These are phyloP conservation scores for Heliconius hewitsoni DNA, from an alignment of 1,140 invertebrate genomes.

Conservation along the genomic window DNA sequence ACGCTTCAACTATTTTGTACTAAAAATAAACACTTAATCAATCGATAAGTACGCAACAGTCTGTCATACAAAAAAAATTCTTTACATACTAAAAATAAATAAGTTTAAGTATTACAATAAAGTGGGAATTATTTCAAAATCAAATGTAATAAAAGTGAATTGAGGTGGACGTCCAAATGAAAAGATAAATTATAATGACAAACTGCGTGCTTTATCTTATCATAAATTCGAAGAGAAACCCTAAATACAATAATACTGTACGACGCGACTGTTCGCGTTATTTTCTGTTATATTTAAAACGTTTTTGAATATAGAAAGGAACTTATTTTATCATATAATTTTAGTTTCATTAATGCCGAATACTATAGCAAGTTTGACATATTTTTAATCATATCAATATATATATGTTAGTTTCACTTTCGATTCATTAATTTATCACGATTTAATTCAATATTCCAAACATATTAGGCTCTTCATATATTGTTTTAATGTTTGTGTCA, in stretches of 20 bases:
- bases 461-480: background rate
- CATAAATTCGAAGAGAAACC: background rate
- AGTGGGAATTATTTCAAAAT: too few species aligned
- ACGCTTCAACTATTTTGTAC: background rate
- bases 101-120: too few species aligned
- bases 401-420: background rate
- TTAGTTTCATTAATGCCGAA: background rate
- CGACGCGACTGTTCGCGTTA: background rate
- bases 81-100: too few species aligned
- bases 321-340: background rate
- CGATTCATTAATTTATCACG: too few species aligned
- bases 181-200: background rate
- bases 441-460: background rate
- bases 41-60: conserved; percentile 1
- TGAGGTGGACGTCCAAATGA: background rate
- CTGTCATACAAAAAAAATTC: background rate
- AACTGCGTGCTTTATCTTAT: conserved; percentile 1
- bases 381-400: too few species aligned
- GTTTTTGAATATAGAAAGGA: background rate
- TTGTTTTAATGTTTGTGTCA: background rate
- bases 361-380: background rate
- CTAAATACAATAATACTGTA: conserved; percentile 4
- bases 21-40: background rate
- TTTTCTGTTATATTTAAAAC: background rate
- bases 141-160: too few species aligned